A percentile compares a stretch with the other conserved stretches of the same genome.
Conservation (phyloP, 2,797 vertebrate genomes). For the Aeoliscus strigatus region DNA sequence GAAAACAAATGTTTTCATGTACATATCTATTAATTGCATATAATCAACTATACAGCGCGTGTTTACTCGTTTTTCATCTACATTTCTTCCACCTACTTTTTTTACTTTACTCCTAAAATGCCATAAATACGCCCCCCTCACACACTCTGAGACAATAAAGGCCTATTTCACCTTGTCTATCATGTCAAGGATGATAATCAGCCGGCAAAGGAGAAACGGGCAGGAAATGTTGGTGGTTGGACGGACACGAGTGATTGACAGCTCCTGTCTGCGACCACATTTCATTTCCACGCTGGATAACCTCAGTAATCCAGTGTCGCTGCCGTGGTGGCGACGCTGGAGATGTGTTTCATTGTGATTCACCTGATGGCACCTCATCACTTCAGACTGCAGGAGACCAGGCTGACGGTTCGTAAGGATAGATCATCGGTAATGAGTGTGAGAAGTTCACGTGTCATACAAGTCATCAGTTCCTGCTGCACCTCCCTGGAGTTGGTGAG, state of each 20-base stretch:
- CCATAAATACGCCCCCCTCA: too few relatives aligned
- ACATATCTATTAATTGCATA: too few relatives aligned
- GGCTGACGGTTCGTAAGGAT: slow-evolving; percentile 24
- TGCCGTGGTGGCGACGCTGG: slow-evolving; percentile 4
- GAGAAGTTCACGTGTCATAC: slow-evolving; percentile 48
- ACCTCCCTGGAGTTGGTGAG: slow-evolving; percentile 31
- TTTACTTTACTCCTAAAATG: too few relatives aligned
- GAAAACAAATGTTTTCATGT: too few relatives aligned
- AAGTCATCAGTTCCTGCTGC: slow-evolving; percentile 30
- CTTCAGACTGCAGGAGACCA: slow-evolving; percentile 9
- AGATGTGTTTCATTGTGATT: slow-evolving; percentile 50
- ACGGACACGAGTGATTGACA: slow-evolving; percentile 53
- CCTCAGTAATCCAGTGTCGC: slow-evolving; percentile 20
- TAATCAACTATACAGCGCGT: too few relatives aligned
- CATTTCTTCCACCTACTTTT: too few relatives aligned
- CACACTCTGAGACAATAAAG: too few relatives aligned
- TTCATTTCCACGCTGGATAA: slow-evolving; percentile 42
- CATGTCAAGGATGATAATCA: too few relatives aligned
- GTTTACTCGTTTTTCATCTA: too few relatives aligned
- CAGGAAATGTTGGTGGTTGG: too few relatives aligned
- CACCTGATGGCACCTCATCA: slow-evolving; percentile 40
- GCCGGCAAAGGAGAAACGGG: too few relatives aligned
- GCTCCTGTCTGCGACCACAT: slow-evolving; percentile 30
- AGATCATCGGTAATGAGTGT: slow-evolving; percentile 45
- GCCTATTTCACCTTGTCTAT: too few relatives aligned